These are phyloP conservation scores for Centrocercus urophasianus DNA, from an alignment of 2,113 vertebrate species.

Conservation along the genomic window DNA sequence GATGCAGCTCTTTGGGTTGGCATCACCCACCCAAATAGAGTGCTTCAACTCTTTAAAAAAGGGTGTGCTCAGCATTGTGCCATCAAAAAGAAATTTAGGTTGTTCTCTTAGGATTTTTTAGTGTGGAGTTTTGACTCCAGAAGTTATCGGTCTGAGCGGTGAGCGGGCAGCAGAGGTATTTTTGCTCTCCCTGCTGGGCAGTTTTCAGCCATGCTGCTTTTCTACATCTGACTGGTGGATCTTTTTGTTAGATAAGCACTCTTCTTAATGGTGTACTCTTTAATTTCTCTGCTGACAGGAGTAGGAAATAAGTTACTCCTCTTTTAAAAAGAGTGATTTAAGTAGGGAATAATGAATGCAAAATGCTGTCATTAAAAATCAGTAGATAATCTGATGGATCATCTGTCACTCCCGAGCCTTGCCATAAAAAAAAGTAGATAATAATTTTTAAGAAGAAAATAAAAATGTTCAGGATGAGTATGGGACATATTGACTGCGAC, in stretches of 20 bases:
- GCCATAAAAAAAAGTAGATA: constrained; percentile 18
- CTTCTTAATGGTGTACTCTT: constrained; percentile 49
- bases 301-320: constrained; percentile 66
- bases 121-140: background rate
- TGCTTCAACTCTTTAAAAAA: background rate
- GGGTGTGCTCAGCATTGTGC: background rate
- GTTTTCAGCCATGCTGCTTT: background rate
- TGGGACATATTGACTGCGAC: background rate
- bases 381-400: constrained; percentile 69
- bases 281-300: constrained; percentile 66
- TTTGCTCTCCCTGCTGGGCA: background rate
- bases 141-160: background rate
- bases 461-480: constrained; percentile 18
- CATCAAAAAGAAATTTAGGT: background rate
- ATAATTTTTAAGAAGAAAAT: background rate
- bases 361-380: constrained; percentile 65
- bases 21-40: background rate
- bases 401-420: constrained; percentile 53
- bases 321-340: constrained; percentile 51
- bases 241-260: constrained; percentile 38
- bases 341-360: constrained; percentile 75
- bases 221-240: background rate
- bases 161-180: background rate
- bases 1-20: background rate
- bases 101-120: background rate